Base-by-base conservation (phyloP, 2,888 invertebrate species). In the Patella caerulea region DNA sequence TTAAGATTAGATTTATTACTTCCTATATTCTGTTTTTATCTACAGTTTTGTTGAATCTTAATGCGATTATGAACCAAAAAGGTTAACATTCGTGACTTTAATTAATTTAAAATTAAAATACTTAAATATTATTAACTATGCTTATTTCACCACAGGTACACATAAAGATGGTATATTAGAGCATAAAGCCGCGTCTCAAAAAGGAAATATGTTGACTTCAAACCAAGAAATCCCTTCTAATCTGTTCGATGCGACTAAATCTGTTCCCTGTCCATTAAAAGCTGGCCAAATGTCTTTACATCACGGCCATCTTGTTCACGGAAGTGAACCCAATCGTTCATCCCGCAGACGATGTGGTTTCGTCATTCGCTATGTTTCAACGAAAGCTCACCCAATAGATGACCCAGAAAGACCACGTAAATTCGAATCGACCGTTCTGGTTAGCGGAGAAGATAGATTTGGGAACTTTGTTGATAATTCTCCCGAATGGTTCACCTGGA, bases 211-310 rank as follows among this genome's bases (percentile, higher is more conserved):
- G 70, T 77, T 87, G 65, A 82, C 83, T 3, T 82, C 85, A n/a
- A 86, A 87, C 76, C 87, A 87, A 74, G 82, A 82, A 72, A 86
- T 87, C 29, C 83, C 85, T 3, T 72, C 78, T 3, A 65, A 83
- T 24, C 78, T 85, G n/a, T 82, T 83, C 34, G 83, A 87, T 75
- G 80, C 77, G n/a, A 76, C 74, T 19, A 79, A 81, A 75, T 81
- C 86, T 4, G 79, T 78, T 0, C 84, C 82, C 19, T 86, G 87
- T 70, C 85, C 85, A 15, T 78, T 87, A 14, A 82, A 81, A 55
- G 84, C 86, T 0, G 87, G 87, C 0, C 84, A 87, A 78, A 84
- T 84, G 84, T 87, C 86, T 14, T 80, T 86, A 1, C 87, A 87
- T 72, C 83, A 86, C 75, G 86, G 86, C 24, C 82, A 83, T 45